A percentile compares a stretch with the other conserved stretches of the same genome.
phyloP scores from a whole-genome alignment of 2,113 vertebrate species.

The Scomber scombrus region DNA sequence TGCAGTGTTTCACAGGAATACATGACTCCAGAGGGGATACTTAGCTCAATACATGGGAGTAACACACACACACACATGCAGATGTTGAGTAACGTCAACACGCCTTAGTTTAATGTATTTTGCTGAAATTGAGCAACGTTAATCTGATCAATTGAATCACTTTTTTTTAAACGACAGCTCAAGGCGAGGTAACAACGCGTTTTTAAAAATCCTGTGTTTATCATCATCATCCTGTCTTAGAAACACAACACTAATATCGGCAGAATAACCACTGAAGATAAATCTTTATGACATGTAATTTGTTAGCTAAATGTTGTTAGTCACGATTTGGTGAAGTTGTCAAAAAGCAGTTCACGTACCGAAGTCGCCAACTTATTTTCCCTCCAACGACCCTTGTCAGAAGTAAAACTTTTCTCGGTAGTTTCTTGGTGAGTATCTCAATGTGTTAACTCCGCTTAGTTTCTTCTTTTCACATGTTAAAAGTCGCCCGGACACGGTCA shows the following conservation, averaged over 20 bases:
- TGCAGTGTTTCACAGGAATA: background rate
- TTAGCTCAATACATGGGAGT: background rate
- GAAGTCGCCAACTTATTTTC: slow-evolving; percentile 49
- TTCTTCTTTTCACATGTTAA: slow-evolving; percentile 66
- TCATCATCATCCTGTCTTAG: background rate
- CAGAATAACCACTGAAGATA: background rate
- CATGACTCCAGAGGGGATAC: background rate
- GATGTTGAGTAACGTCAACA: background rate
- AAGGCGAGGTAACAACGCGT: background rate
- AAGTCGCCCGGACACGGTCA: slow-evolving; percentile 26
- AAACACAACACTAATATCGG: background rate
- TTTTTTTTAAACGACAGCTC: background rate
- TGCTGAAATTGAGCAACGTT: background rate
- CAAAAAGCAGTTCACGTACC: slow-evolving; percentile 58
- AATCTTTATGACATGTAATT: background rate
- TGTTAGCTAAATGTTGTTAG: background rate
- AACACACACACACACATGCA: background rate
- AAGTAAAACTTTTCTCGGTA: background rate
- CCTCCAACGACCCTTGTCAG: slow-evolving; percentile 14
- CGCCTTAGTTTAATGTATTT: background rate
- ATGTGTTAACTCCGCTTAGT: slow-evolving; percentile 19
- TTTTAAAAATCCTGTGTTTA: background rate
- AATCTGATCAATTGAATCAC: background rate
- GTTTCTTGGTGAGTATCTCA: background rate
- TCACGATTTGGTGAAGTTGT: slow-evolving; percentile 31